Conservation (phyloP, 2,797 vertebrate genomes). For the Pangasius sanitwongsei region DNA sequence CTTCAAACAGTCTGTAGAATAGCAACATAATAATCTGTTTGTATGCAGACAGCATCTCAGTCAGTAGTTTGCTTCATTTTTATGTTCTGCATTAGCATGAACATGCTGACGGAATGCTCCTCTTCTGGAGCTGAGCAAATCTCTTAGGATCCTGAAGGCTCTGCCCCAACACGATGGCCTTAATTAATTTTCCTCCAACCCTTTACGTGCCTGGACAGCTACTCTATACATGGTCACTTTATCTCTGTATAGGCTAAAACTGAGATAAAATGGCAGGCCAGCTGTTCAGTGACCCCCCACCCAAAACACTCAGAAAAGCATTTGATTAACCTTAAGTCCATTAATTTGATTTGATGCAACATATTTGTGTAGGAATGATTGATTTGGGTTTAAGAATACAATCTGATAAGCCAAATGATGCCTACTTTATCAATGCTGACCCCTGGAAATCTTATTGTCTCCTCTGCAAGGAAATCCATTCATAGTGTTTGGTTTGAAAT, state of each 20-base stretch:
- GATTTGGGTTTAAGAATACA: conserved; percentile 24
- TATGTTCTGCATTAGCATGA: no score
- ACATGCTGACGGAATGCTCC: not conserved
- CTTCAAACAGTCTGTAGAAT: not conserved
- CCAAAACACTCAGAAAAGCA: not conserved
- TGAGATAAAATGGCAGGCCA: not conserved
- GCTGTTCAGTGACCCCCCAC: not conserved
- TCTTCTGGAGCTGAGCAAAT: conserved; percentile 4
- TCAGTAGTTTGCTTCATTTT: not conserved
- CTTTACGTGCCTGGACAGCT: conserved; percentile 44
- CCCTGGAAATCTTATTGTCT: conserved; percentile 32
- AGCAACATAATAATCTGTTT: not conserved
- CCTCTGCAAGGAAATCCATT: not conserved
- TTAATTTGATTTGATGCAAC: conserved; percentile 26
- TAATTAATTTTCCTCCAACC: conserved; percentile 48
- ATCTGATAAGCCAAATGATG: conserved; percentile 29
- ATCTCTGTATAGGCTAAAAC: conserved; percentile 26
- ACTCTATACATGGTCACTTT: conserved; percentile 6
- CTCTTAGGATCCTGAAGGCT: conserved; percentile 26
- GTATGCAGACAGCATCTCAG: not conserved
- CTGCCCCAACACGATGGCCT: conserved; percentile 20
- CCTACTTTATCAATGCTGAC: conserved; percentile 29
- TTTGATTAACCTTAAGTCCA: not conserved
- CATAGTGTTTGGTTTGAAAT: conserved; percentile 20
- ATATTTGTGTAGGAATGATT: conserved; percentile 29